Base-by-base conservation (phyloP, 2,113 vertebrate genomes). In the Etia nguti region DNA sequence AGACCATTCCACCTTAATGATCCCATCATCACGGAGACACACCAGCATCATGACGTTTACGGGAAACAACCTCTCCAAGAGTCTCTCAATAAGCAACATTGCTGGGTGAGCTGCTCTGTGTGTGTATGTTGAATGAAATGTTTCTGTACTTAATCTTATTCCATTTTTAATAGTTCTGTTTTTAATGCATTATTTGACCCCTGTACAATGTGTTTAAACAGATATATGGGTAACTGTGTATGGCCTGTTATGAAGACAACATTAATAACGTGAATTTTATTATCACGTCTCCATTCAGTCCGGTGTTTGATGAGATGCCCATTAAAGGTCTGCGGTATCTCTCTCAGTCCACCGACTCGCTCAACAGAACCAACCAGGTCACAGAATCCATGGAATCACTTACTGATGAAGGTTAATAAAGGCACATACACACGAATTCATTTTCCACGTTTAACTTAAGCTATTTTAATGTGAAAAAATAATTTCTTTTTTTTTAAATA, bases 31-130 rank as follows among this genome's bases (percentile, higher is more conserved):
- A 92, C 92, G 98, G 50, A 96, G 99, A 79, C 97, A 77, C 96
- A 98, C 90, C 95, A 97, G 92, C 55, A 92, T 97, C 56, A 95
- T 97, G 92, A 70, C 95, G 0, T 96, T 96, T 82, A 93, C 94
- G 16, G 92, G 94, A 87, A 96, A 95, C 93, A 97, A 96, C 87
- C 97, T 99, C 83, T 99, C 98, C 3, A 99, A 99, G 94, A 99
- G 99, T 77, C 96, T 99, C 82, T 99, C 98, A 8, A 99, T 99
- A 90, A 98, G 98, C 96, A 99, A 99, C 96, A 99, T 99, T n/a
- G 97, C 98, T 82, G 98, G 97, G 98, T 99, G 93, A 97, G 98
- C 43, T 9, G 3, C 6, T 38, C 6, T 75, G n/a, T 81, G 29
- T 73, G 65, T 62, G 29, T 73, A 13, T 79, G 31, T 55, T 13